A percentile compares a stretch with the other conserved stretches of the same genome.
Conservation (phyloP, 1,140 invertebrate species). For the Oscheius sp. region DNA sequence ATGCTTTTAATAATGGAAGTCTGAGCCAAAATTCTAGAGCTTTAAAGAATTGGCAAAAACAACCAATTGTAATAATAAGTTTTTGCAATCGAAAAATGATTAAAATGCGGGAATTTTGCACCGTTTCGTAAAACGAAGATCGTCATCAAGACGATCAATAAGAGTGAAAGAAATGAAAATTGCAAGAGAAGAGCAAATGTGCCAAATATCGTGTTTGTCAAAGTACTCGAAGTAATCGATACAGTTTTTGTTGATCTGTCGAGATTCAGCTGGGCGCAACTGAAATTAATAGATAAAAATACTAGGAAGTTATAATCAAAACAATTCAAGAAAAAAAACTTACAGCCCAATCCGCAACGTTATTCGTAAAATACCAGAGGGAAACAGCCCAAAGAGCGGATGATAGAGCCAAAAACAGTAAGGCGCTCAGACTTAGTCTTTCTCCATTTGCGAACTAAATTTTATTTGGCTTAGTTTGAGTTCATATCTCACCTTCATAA, state of each 20-base stretch:
- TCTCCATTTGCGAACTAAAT: constrained; percentile 71
- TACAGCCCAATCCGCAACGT: constrained; percentile 76
- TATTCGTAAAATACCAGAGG: constrained; percentile 74
- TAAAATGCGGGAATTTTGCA: constrained; percentile 33
- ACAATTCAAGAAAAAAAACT: constrained; percentile 38
- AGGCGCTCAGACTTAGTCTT: constrained; percentile 68
- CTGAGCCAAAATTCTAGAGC: no score
- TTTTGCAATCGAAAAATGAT: no score
- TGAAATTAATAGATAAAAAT: no score
- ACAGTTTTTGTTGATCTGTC: constrained; percentile 75
- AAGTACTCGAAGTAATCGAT: constrained; percentile 75
- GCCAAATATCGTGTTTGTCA: constrained; percentile 85
- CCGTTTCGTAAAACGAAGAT: constrained; percentile 34
- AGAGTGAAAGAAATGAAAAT: constrained; percentile 78
- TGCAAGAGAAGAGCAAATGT: constrained; percentile 78
- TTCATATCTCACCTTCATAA: constrained; percentile 73
- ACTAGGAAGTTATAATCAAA: no score
- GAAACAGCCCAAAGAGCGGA: constrained; percentile 71
- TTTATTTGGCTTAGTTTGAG: not conserved
- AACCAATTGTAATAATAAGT: no score
- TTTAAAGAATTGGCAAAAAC: no score
- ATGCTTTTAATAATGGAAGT: no score
- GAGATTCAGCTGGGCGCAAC: constrained; percentile 73
- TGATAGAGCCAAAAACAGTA: constrained; percentile 71
- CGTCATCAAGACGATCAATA: constrained; percentile 39